These are phyloP conservation scores for Notodonta ziczac DNA, from an alignment of 2,888 invertebrate species.

Conservation along the genomic window DNA sequence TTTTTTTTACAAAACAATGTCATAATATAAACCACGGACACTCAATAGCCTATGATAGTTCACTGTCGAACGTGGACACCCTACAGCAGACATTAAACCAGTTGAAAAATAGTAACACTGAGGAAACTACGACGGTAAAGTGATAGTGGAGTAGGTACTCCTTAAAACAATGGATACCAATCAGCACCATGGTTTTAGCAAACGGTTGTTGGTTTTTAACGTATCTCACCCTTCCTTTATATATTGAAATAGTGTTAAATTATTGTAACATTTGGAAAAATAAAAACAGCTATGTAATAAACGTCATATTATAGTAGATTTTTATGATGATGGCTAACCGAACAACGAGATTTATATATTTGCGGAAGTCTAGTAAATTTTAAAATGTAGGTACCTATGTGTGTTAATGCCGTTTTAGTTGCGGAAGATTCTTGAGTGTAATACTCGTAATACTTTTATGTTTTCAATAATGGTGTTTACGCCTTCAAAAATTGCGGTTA, in stretches of 20 bases:
- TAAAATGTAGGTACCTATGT: slow-evolving; percentile 25
- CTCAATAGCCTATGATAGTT: not conserved
- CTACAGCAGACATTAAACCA: too few relatives aligned
- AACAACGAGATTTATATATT: slow-evolving; percentile 31
- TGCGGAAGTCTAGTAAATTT: slow-evolving; percentile 34
- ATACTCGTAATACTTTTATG: slow-evolving; percentile 14
- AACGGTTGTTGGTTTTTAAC: too few relatives aligned
- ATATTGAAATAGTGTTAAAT: too few relatives aligned
- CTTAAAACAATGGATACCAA: too few relatives aligned
- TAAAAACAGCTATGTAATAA: slow-evolving; percentile 16
- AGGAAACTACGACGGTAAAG: too few relatives aligned
- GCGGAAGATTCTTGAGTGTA: slow-evolving; percentile 29
- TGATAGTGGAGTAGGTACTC: too few relatives aligned
- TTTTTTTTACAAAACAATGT: slow-evolving; percentile 38
- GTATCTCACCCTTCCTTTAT: too few relatives aligned
- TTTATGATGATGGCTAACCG: slow-evolving; percentile 21
- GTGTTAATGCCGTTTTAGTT: slow-evolving; percentile 21
- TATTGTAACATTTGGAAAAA: not conserved
- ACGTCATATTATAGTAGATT: slow-evolving; percentile 18
- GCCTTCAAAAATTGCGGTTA: too few relatives aligned
- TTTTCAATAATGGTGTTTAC: not conserved
- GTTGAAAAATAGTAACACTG: too few relatives aligned
- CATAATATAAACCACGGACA: slow-evolving; percentile 23
- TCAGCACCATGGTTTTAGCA: too few relatives aligned
- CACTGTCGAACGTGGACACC: too few relatives aligned